Base-by-base conservation (phyloP, 2,113 vertebrate species). In the Macrotis lagotis region DNA sequence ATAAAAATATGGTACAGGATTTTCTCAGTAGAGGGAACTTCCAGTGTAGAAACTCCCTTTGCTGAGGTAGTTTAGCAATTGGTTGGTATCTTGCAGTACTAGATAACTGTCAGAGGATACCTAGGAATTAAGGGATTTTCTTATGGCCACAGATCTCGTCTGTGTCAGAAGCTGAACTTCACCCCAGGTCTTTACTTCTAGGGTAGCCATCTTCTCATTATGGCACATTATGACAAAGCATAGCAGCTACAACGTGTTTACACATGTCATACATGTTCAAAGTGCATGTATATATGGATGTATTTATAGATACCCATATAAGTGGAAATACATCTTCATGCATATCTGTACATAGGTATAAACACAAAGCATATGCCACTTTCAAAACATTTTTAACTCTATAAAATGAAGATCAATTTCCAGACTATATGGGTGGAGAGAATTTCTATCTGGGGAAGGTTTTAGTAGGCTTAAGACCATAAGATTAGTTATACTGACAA, bases 161-260 rank as follows among this genome's bases (percentile, higher is more conserved):
- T n/a, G 2, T 1, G 14, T 28, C 90, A 90, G 88, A 92, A 47
- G n/a, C 3, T 48, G 50, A 50, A 93, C 94, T 89, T 52, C 51
- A 97, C 94, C n/a, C n/a, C n/a, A 51, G 47, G 53, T 48, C 51
- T 92, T 91, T 90, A 59, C 92, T 90, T 8, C 47, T 3, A 22
- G 51, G 16, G 16, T 48, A 92, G 55, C 92, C 55, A 24, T 96
- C 91, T 94, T 3, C 51, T 50, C 22, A 48, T 37, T 0, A 25
- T 48, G 94, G 91, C n/a, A 89, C 53, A 6, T 52, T 31, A 25
- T 28, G 31, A 31, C 10, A 12, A 55, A 59, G 31, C n/a, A 74
- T n/a, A n/a, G 59, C 19, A 74, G 14, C 3, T 19, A 22, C 4
- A 19, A 74, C 22, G 16, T 74, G 1, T 83, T 8, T 83, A 6